Conservation (phyloP, 2,797 vertebrate genomes). For the Spondyliosoma cantharus region DNA sequence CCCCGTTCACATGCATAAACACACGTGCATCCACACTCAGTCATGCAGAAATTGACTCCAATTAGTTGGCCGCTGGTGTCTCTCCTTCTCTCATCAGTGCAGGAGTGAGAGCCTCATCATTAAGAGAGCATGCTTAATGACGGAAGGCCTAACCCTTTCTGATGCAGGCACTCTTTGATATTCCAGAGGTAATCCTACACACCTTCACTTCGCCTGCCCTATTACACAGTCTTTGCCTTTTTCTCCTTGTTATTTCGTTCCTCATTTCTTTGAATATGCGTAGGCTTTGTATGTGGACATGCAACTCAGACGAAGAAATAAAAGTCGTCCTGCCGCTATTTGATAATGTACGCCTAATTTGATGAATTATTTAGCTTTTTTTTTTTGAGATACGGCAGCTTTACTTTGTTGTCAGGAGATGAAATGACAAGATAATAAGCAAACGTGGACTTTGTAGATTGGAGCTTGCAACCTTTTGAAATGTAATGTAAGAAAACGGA, state of each 20-base stretch:
- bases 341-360: not conserved
- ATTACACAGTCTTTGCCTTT: conserved; percentile 22
- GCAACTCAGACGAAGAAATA: not conserved
- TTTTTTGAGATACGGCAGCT: not conserved
- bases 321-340: not conserved
- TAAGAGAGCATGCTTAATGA: conserved; percentile 78
- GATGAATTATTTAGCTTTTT: not conserved
- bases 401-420: not conserved
- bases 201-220: conserved; percentile 48
- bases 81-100: conserved; percentile 71
- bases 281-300: not conserved
- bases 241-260: conserved; percentile 36
- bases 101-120: conserved; percentile 77
- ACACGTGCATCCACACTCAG: conserved; percentile 43
- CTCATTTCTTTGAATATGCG: conserved; percentile 22
- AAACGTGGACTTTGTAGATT: not conserved
- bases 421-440: not conserved
- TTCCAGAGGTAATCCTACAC: conserved; percentile 73
- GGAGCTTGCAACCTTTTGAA: not conserved
- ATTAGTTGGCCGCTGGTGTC: conserved; percentile 70
- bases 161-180: conserved; percentile 78
- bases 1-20: conserved; percentile 9
- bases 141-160: conserved; percentile 64
- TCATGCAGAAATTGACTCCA: conserved; percentile 77
- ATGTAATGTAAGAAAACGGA: not conserved